phyloP scores from a whole-genome alignment of 2,888 invertebrate genomes.

The Gari tellinella region DNA sequence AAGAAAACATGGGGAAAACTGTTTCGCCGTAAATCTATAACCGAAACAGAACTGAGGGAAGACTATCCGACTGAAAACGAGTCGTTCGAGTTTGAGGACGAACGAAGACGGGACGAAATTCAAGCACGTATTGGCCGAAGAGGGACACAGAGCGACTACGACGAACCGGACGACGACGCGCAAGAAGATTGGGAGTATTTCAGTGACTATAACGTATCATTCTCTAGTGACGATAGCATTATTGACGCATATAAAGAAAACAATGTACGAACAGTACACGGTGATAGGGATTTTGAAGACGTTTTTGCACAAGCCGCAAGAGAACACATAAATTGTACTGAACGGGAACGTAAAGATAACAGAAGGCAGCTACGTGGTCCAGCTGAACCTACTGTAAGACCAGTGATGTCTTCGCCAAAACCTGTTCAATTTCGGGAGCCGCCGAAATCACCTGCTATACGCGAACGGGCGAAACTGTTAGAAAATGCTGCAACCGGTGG shows the following conservation, averaged over 20 bases:
- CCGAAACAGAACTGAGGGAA: slow-evolving; percentile 31
- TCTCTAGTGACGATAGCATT: slow-evolving; percentile 41
- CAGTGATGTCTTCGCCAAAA: not conserved
- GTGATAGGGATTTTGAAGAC: slow-evolving; percentile 28
- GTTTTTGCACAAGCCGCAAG: slow-evolving; percentile 26
- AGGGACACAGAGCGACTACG: slow-evolving; percentile 8
- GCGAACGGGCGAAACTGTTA: slow-evolving; percentile 4
- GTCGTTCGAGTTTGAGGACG: slow-evolving; percentile 37
- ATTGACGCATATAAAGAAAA: slow-evolving; percentile 41
- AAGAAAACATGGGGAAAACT: slow-evolving; percentile 27
- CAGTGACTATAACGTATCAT: slow-evolving; percentile 48
- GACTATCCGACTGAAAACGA: slow-evolving; percentile 46
- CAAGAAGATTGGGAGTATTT: slow-evolving; percentile 44
- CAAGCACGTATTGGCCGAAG: slow-evolving; percentile 32
- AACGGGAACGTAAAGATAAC: slow-evolving; percentile 3
- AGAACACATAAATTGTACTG: not conserved
- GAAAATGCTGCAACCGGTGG: slow-evolving; percentile 10
- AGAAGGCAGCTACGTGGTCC: not conserved
- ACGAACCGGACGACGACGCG: not conserved
- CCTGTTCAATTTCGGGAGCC: not conserved
- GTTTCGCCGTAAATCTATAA: slow-evolving; percentile 30
- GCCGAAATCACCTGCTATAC: slow-evolving; percentile 12
- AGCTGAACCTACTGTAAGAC: not conserved
- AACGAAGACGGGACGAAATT: slow-evolving; percentile 38
- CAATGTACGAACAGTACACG: not conserved